Conservation (phyloP, 2,888 invertebrate species). For the Caenorhabditis sinica region DNA sequence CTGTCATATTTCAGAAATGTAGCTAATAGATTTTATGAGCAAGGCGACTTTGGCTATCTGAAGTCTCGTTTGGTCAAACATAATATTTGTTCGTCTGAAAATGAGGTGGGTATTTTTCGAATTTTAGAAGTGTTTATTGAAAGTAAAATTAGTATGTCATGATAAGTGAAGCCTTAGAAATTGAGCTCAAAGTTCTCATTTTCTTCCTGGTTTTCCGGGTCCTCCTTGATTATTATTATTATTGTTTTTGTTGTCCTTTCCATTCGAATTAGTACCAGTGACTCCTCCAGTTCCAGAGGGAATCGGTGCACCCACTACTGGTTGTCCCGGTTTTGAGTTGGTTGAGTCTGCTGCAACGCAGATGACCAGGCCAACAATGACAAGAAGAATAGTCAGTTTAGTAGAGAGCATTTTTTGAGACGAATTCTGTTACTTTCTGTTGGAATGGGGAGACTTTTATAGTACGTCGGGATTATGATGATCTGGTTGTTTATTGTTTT, state of each 20-base stretch:
- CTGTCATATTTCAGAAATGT: slow-evolving; percentile 32
- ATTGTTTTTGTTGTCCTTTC: background rate
- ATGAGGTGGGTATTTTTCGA: slow-evolving; percentile 11
- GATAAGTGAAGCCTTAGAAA: background rate
- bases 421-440: background rate
- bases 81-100: slow-evolving; percentile 46
- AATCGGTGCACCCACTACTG: background rate
- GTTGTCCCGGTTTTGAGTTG: background rate
- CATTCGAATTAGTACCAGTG: background rate
- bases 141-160: background rate
- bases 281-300: background rate
- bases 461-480: background rate
- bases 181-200: background rate
- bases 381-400: slow-evolving; percentile 7
- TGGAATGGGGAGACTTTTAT: background rate
- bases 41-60: slow-evolving; percentile 65
- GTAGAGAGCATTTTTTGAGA: slow-evolving; percentile 6
- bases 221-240: background rate
- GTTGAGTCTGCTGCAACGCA: background rate
- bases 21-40: slow-evolving; percentile 21
- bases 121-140: background rate
- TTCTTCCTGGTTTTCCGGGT: slow-evolving; percentile 6
- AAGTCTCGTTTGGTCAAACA: slow-evolving; percentile 33
- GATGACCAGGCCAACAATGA: slow-evolving; percentile 4
- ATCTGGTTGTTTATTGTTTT: background rate